Evolutionary conservation across 2,888 invertebrate genomes (phyloP).

Genomic region (Drosophila dives): DNA sequence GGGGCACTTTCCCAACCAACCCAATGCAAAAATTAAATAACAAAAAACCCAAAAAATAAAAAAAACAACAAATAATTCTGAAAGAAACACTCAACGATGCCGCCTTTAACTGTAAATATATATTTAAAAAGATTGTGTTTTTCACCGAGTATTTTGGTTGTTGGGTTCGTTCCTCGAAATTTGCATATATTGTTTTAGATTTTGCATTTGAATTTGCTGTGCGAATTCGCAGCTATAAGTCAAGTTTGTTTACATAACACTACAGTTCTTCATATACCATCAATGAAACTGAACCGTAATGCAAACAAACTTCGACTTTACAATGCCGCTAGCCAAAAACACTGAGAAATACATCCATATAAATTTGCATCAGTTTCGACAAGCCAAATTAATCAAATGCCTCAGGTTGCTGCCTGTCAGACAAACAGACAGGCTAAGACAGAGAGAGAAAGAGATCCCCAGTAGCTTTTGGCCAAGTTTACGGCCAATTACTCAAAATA

Average conservation of each 20-base stretch:
- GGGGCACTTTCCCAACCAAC: slow-evolving; percentile 75
- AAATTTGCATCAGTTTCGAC: slow-evolving; percentile 75
- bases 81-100: slow-evolving; percentile 58
- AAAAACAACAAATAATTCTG: slow-evolving; percentile 10
- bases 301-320: slow-evolving; percentile 64
- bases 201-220: slow-evolving; percentile 57
- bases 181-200: slow-evolving; percentile 66
- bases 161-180: slow-evolving; percentile 56
- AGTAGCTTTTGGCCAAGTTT: slow-evolving; percentile 61
- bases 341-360: not conserved
- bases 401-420: slow-evolving; percentile 37
- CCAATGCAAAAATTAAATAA: slow-evolving; percentile 49
- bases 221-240: slow-evolving; percentile 51
- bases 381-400: slow-evolving; percentile 70
- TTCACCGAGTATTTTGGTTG: slow-evolving; percentile 27
- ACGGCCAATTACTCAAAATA: slow-evolving; percentile 71
- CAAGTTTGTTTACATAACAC: slow-evolving; percentile 78
- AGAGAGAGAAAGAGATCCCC: slow-evolving; percentile 18
- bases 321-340: slow-evolving; percentile 40
- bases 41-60: slow-evolving; percentile 15
- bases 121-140: slow-evolving; percentile 65
- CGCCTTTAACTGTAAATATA: slow-evolving; percentile 77
- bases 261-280: slow-evolving; percentile 52
- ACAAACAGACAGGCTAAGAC: not conserved
- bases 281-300: slow-evolving; percentile 80